Base-by-base conservation (phyloP, 2,113 vertebrate genomes). In the Ornithorhynchus anatinus region DNA sequence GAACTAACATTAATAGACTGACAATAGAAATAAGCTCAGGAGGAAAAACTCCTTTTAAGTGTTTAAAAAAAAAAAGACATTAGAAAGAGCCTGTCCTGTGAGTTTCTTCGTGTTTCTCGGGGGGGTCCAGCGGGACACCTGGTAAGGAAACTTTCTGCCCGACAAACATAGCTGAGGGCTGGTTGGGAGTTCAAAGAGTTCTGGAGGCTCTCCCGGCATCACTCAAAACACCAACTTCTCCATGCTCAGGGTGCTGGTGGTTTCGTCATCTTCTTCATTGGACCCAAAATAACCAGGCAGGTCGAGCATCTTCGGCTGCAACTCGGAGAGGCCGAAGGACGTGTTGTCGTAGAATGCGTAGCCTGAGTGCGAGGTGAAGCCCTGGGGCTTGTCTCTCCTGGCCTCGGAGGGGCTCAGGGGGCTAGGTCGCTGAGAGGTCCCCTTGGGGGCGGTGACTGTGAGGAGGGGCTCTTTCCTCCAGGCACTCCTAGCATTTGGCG, bases 261-360 rank as follows among this genome's bases (percentile, higher is more conserved):
- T 84, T 45, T 81, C 85, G 84, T 92, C 87, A 35, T 94, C 94
- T 53, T 95, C 94, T 77, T 94, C 94, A 3, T 93, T 93, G 7
- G 92, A 94, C 39, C 91, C 93, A 62, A 94, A 94, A 81, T 92
- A 94, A 16, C 92, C 90, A 0, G 96, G 94, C 38, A 98, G 87
- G 84, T 98, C 96, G 5, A 96, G 89, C 94, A 96, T 96, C 81
- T 86, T 92, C 81, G 96, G 95, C 75, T 98, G 97, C 0, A 92
- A 92, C 76, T 97, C 96, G 0, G 93, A 96, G 78, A 98, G 94
- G 53, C 93, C 92, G 39, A 96, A 98, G 1, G 95, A 93, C 0
- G 95, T 95, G 10, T 93, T 92, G 19, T 93, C 93, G 8, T 93
- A 91, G 78, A 91, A 95, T 72, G 91, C 91, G 65, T 93, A 94